Base-by-base conservation (phyloP, 1,140 invertebrate species). In the Achatina immaculata region DNA sequence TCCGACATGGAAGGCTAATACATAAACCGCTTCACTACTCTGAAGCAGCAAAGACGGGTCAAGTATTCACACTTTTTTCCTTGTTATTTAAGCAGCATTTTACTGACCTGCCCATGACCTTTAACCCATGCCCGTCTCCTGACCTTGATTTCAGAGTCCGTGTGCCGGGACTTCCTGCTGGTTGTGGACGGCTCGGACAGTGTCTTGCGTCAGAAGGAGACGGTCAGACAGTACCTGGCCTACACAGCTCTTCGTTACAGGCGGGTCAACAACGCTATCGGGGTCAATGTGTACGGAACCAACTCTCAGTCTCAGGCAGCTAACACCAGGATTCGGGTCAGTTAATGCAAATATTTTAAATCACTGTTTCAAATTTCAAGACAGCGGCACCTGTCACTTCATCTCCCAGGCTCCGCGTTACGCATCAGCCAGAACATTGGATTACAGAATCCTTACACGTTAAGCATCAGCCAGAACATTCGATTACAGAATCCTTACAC, bases 111-210 rank as follows among this genome's bases (percentile, higher is more conserved):
- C 21, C 21, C 21, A n/a, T 11, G 68, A 43, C 9, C 48, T 51
- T 24, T 51, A 11, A 36, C 62, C 11, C 42, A n/a, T 78, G 19
- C 38, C 66, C 40, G 7, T 24, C 24, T 16, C 66, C 51, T 38
- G 31, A 34, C 14, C n/a, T n/a, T n/a, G n/a, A n/a, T n/a, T n/a
- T n/a, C n/a, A n/a, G n/a, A n/a, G n/a, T n/a, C 69, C 75, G 78
- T 0, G 14, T 83, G 82, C 42, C 21, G 24, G 19, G 72, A 83
- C 43, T 16, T 83, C 9, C 66, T 83, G 31, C 7, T 83, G 11
- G 78, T 79, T 36, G 77, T 80, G 58, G 82, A 83, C 55, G 82
- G 82, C 6, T 83, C 82, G 4, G 82, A 83, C 82, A 80, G 78
- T 21, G 82, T 80, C 6, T 21, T 40, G n/a, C 31, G 58, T 0